Evolutionary conservation across 2,113 vertebrate species (phyloP).

Genomic region (Symphodus melops): DNA sequence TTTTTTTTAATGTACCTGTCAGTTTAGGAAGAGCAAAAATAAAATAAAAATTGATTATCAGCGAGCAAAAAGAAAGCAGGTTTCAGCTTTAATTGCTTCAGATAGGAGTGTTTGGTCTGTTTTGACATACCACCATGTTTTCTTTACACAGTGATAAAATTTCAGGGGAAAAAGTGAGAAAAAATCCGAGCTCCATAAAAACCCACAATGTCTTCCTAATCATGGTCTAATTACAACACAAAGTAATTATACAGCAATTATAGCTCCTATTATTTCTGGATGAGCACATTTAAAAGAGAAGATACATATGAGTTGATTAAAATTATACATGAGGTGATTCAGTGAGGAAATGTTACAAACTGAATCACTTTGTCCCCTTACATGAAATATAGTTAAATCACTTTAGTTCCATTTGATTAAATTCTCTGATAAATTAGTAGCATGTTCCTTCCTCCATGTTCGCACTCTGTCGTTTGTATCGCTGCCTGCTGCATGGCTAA

Average conservation of each 20-base stretch:
- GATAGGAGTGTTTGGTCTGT: constrained; percentile 5
- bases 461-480: constrained; percentile 16
- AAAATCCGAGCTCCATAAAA: constrained; percentile 57
- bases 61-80: background rate
- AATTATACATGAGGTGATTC: constrained; percentile 74
- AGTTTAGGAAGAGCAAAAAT: too few species aligned
- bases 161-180: constrained; percentile 17
- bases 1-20: too few species aligned
- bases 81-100: constrained; percentile 25
- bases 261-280: constrained; percentile 68
- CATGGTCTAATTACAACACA: constrained; percentile 75
- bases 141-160: constrained; percentile 12
- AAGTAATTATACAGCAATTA: constrained; percentile 79
- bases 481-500: background rate
- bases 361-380: constrained; percentile 61
- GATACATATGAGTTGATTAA: constrained; percentile 76
- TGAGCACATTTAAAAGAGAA: constrained; percentile 67
- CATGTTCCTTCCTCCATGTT: constrained; percentile 41
- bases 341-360: constrained; percentile 68
- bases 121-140: constrained; percentile 17
- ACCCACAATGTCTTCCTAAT: constrained; percentile 68
- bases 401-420: constrained; percentile 71
- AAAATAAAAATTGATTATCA: background rate
- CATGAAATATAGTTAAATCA: constrained; percentile 69
- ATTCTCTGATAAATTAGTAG: constrained; percentile 52